Evolutionary conservation across 1,140 invertebrate genomes (phyloP), one percentile per base, ranked within the genome.

Genomic region (Meloidogyne floridensis): DNA sequence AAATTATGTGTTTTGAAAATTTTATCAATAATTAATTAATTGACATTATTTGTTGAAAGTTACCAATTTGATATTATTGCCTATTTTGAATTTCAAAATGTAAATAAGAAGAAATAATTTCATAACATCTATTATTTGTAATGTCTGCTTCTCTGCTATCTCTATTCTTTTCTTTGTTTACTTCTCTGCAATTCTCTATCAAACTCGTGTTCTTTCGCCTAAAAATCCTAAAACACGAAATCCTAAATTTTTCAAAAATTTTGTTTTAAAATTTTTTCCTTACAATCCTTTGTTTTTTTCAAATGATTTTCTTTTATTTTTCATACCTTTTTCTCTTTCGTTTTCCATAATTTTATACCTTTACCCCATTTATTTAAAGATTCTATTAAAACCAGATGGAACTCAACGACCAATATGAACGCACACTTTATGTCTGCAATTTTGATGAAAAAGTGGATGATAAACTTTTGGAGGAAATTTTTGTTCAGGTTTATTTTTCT

Each of bases 391-490:
- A n/a, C n/a, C n/a, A 65, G n/a, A 65, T 65, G 59, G 59, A n/a
- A n/a, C 11, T 15, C 10, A 59, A 59, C 56, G 56, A 59, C 5
- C 59, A 65, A 6, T 65, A 65, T 65, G 80, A 82, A 43, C 42
- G 81, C 5, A 83, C 82, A 2, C 6, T 81, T 32, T 85, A 83
- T 51, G 65, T 85, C 15, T 77, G 74, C 1, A 81, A 81, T 69
- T 72, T 85, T 18, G 32, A 74, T 47, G 65, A 75, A 10, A 51
- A 74, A 32, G 82, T 83, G 18, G 65, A 56, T 9, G 75, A 85
- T 54, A 72, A 85, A 2, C 11, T 85, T 51, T 47, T 85, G 20
- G 73, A 83, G 56, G 84, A 85, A 69, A 69, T 85, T 20, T 85
- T 85, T 59, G 69, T 53, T 51, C 81, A 82, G 81, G 81, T 83